Conservation (phyloP, 2,113 vertebrate genomes). For the Neogale vison region DNA sequence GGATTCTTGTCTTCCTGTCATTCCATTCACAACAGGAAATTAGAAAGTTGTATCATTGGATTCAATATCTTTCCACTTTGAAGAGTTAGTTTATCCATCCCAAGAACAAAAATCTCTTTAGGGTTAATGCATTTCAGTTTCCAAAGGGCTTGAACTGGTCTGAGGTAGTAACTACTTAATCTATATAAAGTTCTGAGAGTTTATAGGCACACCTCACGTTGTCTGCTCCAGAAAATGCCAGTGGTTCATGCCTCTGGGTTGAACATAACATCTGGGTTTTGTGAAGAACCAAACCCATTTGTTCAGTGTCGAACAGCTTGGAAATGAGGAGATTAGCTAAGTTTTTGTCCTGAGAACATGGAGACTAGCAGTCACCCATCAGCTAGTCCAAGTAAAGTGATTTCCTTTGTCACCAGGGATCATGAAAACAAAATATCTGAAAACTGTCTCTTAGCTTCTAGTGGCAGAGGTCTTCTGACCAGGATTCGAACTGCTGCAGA, state of each 20-base stretch:
- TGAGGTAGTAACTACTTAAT: background rate
- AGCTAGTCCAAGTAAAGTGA: background rate
- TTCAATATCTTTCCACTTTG: background rate
- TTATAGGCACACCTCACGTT: background rate
- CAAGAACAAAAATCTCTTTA: background rate
- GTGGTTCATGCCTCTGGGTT: background rate
- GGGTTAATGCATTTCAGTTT: background rate
- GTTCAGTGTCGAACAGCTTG: background rate
- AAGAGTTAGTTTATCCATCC: background rate
- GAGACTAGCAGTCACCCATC: background rate
- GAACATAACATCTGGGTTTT: background rate
- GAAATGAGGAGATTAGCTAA: background rate
- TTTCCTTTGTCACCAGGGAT: background rate
- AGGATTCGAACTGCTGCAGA: background rate
- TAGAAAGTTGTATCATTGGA: background rate
- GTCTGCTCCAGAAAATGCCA: background rate
- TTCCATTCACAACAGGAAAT: conserved; percentile 29
- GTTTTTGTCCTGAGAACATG: background rate
- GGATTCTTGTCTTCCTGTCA: conserved; percentile 46
- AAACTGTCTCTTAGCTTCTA: background rate
- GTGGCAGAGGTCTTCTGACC: background rate
- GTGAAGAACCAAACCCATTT: background rate
- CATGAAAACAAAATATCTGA: background rate
- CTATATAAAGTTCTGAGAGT: background rate
- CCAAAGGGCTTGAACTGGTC: background rate